Evolutionary conservation across 2,113 vertebrate genomes (phyloP).

Genomic region (Zosterops pallidus): DNA sequence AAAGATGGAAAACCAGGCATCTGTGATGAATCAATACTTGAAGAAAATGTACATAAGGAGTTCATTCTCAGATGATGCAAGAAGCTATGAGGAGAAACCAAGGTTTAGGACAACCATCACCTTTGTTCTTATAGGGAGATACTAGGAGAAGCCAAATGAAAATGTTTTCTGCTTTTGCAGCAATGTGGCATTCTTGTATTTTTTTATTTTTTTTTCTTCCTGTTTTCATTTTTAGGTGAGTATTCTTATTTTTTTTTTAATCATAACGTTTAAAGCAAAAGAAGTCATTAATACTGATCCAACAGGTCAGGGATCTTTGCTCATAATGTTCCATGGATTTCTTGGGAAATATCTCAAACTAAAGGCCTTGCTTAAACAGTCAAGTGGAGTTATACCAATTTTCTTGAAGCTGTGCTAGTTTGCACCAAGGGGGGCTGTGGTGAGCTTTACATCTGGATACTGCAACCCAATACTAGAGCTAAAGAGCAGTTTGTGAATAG

Average conservation of each 20-base stretch:
- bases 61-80: background rate
- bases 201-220: background rate
- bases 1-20: background rate
- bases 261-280: background rate
- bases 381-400: background rate
- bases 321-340: background rate
- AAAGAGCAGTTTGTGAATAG: background rate
- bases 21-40: constrained; percentile 1
- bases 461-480: background rate
- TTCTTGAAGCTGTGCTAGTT: background rate
- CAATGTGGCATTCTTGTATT: background rate
- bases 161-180: background rate
- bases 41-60: background rate
- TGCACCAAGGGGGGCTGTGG: background rate
- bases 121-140: background rate
- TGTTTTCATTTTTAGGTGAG: background rate
- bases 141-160: background rate
- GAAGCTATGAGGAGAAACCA: background rate
- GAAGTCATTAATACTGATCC: background rate
- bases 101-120: background rate
- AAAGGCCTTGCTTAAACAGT: background rate
- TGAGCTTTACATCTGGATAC: background rate
- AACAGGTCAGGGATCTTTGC: background rate
- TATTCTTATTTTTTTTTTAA: background rate
- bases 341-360: background rate